phyloP scores from a whole-genome alignment of 2,113 vertebrate species.

The Tetraodon nigroviridis region DNA sequence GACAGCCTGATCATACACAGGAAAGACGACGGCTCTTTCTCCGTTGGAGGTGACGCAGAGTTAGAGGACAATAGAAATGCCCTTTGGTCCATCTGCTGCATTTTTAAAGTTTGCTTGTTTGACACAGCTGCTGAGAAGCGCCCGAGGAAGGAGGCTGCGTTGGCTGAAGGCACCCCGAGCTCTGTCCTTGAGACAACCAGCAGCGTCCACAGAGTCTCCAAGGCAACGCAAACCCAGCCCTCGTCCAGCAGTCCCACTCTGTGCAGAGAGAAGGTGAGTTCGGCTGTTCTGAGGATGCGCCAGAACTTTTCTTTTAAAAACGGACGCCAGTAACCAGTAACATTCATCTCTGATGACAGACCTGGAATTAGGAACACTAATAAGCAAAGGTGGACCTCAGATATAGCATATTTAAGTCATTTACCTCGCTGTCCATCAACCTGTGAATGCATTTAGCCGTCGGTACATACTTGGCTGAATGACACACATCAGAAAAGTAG shows the following conservation, averaged over 20 bases:
- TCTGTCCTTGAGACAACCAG: conserved; percentile 45
- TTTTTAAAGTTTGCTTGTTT: conserved; percentile 4
- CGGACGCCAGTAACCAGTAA: too few species aligned
- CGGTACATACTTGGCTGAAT: too few species aligned
- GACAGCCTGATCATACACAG: conserved; percentile 86
- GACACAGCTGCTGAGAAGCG: conserved; percentile 44
- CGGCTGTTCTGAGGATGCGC: neutral
- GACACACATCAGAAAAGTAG: too few species aligned
- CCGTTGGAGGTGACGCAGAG: conserved; percentile 82
- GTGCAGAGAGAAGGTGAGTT: conserved; percentile 79
- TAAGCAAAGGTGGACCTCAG: too few species aligned
- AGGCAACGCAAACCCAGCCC: conserved; percentile 79
- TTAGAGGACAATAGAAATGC: neutral
- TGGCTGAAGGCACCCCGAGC: conserved; percentile 42
- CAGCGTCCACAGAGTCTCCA: conserved; percentile 47
- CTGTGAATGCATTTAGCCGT: too few species aligned
- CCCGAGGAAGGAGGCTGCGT: conserved; percentile 30
- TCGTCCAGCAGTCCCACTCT: conserved; percentile 54
- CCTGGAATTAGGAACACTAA: too few species aligned
- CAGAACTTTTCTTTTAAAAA: too few species aligned
- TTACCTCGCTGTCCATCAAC: too few species aligned
- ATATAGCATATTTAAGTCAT: too few species aligned
- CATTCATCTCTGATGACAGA: too few species aligned
- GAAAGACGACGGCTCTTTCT: conserved; percentile 88
- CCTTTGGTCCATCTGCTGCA: conserved; percentile 9